Evolutionary conservation across 1,140 invertebrate genomes (phyloP).

Genomic region (Druon quercuslanigerum): DNA sequence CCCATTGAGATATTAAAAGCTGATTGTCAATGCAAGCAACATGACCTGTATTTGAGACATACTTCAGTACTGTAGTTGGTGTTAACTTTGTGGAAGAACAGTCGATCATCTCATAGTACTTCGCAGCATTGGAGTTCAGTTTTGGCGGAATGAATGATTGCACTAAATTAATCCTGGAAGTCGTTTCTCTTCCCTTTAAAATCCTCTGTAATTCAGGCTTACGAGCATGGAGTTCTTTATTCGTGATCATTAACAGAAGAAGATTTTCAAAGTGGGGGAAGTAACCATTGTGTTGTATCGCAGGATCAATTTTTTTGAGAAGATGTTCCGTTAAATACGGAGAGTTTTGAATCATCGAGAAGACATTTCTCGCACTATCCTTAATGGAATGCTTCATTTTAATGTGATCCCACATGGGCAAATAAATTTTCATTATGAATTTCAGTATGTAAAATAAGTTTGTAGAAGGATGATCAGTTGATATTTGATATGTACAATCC

Average conservation of each 20-base stretch:
- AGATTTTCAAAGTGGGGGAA: not conserved
- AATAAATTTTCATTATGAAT: not conserved
- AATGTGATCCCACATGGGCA: not conserved
- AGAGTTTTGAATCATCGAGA: not conserved
- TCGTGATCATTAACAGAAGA: not conserved
- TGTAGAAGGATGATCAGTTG: not conserved
- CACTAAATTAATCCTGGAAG: too few species aligned
- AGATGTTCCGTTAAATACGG: conserved; percentile 1
- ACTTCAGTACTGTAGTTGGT: too few species aligned
- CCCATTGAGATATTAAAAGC: too few species aligned
- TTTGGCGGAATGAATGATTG: too few species aligned
- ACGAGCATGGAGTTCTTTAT: not conserved
- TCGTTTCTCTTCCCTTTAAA: too few species aligned
- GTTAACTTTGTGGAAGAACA: too few species aligned
- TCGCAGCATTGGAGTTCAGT: too few species aligned
- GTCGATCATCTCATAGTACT: not conserved
- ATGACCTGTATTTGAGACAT: not conserved
- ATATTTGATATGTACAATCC: too few species aligned
- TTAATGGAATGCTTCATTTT: not conserved
- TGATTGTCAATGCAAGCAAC: too few species aligned
- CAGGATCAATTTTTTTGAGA: conserved; percentile 16
- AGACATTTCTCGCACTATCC: not conserved
- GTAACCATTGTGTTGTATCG: not conserved
- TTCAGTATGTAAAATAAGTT: too few species aligned
- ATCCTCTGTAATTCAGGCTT: too few species aligned